phyloP scores from a whole-genome alignment of 1,140 invertebrate genomes.

The Fopius arisanus region DNA sequence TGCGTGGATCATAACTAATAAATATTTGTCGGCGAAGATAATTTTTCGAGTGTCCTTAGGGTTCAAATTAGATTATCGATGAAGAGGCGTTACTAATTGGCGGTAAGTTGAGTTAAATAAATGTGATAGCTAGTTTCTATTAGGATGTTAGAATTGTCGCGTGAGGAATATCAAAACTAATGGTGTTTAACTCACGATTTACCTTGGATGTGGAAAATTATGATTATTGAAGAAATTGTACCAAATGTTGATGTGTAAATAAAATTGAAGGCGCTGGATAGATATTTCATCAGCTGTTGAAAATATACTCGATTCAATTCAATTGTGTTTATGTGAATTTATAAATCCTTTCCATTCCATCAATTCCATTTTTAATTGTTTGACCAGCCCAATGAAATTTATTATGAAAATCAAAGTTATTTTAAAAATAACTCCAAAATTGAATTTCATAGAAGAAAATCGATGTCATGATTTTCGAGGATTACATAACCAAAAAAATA shows the following conservation, averaged over 20 bases:
- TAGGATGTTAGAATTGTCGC: neutral
- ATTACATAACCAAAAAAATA: too few relatives aligned
- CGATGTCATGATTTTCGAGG: too few relatives aligned
- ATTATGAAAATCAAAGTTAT: too few relatives aligned
- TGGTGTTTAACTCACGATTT: neutral
- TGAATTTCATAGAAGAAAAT: too few relatives aligned
- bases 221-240: neutral
- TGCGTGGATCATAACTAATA: too few relatives aligned
- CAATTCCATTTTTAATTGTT: neutral
- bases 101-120: neutral
- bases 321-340: too few relatives aligned
- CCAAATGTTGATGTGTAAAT: neutral
- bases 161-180: neutral
- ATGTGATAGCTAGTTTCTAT: constrained; percentile 7
- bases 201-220: neutral
- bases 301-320: too few relatives aligned
- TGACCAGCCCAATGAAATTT: neutral
- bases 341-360: too few relatives aligned
- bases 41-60: neutral
- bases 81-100: neutral
- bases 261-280: too few relatives aligned
- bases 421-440: too few relatives aligned
- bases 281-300: too few relatives aligned
- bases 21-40: neutral
- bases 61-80: neutral